These are phyloP conservation scores for Myiagra hebetior DNA, from an alignment of 2,113 vertebrate species.

Conservation along the genomic window DNA sequence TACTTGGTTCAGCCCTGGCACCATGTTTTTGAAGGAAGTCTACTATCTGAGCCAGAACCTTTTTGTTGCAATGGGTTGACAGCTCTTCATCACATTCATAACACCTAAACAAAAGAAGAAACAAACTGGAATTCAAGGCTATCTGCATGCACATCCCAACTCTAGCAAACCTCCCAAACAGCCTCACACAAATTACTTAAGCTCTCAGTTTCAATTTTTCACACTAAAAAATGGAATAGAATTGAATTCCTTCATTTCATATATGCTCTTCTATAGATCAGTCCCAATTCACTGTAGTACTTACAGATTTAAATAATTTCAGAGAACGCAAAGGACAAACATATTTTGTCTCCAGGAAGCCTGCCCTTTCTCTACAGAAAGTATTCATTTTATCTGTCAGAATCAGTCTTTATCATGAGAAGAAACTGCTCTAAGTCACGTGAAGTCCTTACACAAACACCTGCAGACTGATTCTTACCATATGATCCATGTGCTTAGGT, in stretches of 20 bases:
- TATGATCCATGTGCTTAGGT: conserved; percentile 89
- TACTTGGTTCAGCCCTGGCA: conserved; percentile 89
- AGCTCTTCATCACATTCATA: conserved; percentile 96
- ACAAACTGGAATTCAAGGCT: neutral
- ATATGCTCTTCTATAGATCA: neutral
- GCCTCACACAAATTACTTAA: neutral
- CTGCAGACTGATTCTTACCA: conserved; percentile 77
- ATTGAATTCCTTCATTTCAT: neutral
- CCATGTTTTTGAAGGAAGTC: conserved; percentile 96
- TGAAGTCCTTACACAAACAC: neutral
- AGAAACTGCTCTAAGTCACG: neutral
- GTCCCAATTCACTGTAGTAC: neutral
- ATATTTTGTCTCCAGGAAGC: neutral
- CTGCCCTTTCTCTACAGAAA: neutral
- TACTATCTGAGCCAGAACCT: conserved; percentile 90
- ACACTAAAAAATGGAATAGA: neutral
- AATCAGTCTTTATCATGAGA: neutral
- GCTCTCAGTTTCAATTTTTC: neutral
- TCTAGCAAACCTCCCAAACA: neutral
- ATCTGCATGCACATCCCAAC: neutral
- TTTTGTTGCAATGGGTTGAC: conserved; percentile 94
- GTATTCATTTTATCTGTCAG: neutral
- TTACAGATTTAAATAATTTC: neutral
- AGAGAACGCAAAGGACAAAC: neutral
- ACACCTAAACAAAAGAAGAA: conserved; percentile 80